Base-by-base conservation (phyloP, 2,888 invertebrate species). In the Eurois occulta region DNA sequence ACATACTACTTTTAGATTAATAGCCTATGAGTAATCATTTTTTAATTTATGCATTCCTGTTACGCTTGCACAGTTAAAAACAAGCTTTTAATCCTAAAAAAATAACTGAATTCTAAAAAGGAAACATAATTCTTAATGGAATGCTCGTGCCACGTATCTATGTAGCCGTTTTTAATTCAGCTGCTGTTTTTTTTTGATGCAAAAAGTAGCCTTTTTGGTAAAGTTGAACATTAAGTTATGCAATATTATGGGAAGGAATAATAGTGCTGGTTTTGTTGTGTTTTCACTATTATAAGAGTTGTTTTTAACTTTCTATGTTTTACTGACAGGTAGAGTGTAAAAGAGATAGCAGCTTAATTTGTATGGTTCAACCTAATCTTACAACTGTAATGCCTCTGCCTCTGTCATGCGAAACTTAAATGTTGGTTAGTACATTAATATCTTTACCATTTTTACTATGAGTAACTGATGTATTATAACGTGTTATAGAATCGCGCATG, bases 401-500 rank as follows among this genome's bases (percentile, higher is more conserved):
- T 28, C 13, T 58, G 28, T 58, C 58, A 28, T 58, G 11, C 5
- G 24, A 62, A 11, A n/a, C 1, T 55, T n/a, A n/a, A 52, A 62
- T 21, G 35, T 24, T 24, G 21, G 35, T 35, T 35, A 13, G 1
- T 38, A 21, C 4, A 60, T 32, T 28, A 58, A 58, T 7, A 58
- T 18, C 11, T 13, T 10, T 6, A 21, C 55, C 10, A 5, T n/a
- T 13, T 55, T 55, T n/a, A 55, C 55, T n/a, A n/a, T n/a, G 28
- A 32, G 8, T 60, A 32, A 60, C 32, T 32, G 7, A 60, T 18
- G 32, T 28, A 41, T 65, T 41, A 55, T 52, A 35, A 67, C 73
- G 55, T 68, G 46, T 85, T 81, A 38, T 78, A 93, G 96, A 97
- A 62, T 95, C 96, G 73, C 97, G 97, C 75, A 96, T 98, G 93